Evolutionary conservation across 2,797 vertebrate species (phyloP).

Genomic region (Enteromius fasciolatus): DNA sequence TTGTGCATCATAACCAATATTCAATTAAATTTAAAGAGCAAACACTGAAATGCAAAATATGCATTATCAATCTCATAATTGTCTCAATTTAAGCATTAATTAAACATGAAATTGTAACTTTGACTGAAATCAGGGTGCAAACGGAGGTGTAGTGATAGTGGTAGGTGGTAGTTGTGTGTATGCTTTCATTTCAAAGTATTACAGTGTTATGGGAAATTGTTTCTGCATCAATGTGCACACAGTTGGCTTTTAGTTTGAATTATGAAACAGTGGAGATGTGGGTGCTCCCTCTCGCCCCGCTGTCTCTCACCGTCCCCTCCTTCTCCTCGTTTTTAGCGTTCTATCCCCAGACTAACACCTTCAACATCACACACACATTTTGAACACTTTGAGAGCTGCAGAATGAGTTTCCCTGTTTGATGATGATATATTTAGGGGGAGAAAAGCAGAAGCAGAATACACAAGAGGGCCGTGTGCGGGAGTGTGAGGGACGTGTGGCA

Average conservation of each 20-base stretch:
- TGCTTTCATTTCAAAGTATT: constrained; percentile 12
- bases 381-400: not conserved
- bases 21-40: not conserved
- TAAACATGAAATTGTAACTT: not conserved
- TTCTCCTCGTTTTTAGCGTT: constrained; percentile 1
- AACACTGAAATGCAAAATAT: not conserved
- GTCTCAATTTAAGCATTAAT: not conserved
- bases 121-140: not conserved
- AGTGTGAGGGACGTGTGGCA: not conserved
- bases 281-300: constrained; percentile 2
- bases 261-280: constrained; percentile 39
- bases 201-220: constrained; percentile 8
- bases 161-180: not conserved
- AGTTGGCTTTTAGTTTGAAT: constrained; percentile 48
- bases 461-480: not conserved
- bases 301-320: not conserved
- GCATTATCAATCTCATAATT: not conserved
- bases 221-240: constrained; percentile 9
- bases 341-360: constrained; percentile 29
- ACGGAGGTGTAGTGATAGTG: not conserved
- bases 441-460: constrained; percentile 1
- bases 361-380: constrained; percentile 27
- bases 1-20: not conserved
- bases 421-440: constrained; percentile 17
- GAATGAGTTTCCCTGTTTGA: constrained; percentile 31